Conservation (phyloP, 2,888 invertebrate genomes). For the Drosophila nr. perissopoda region DNA sequence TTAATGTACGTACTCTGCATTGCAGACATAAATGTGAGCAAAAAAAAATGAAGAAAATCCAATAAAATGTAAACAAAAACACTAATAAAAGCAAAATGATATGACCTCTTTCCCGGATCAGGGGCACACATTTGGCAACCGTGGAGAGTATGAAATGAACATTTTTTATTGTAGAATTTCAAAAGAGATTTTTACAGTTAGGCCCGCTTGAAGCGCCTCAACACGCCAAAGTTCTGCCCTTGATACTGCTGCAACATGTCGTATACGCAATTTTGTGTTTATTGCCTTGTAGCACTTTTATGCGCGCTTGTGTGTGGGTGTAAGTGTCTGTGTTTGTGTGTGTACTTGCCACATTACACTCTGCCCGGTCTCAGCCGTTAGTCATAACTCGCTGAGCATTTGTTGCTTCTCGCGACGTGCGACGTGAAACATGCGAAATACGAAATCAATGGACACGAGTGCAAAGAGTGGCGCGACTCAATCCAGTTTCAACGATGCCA, state of each 20-base stretch:
- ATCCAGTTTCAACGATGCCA: slow-evolving; percentile 37
- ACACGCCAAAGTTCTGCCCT: slow-evolving; percentile 15
- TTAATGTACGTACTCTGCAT: slow-evolving; percentile 49
- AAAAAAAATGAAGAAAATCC: slow-evolving; percentile 31
- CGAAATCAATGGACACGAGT: slow-evolving; percentile 43
- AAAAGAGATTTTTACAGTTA: slow-evolving; percentile 57
- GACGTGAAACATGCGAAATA: slow-evolving; percentile 10
- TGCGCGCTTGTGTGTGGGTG: slow-evolving; percentile 9
- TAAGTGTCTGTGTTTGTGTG: slow-evolving; percentile 1
- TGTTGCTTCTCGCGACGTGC: slow-evolving; percentile 44
- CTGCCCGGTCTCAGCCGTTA: slow-evolving; percentile 27
- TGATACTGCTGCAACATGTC: slow-evolving; percentile 66
- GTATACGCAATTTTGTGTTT: slow-evolving; percentile 71
- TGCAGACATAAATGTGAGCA: slow-evolving; percentile 59
- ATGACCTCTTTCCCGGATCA: slow-evolving; percentile 61
- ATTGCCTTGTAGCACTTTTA: slow-evolving; percentile 68
- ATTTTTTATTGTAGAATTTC: slow-evolving; percentile 67
- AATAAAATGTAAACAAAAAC: slow-evolving; percentile 69
- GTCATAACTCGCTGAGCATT: slow-evolving; percentile 47
- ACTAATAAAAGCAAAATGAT: slow-evolving; percentile 70
- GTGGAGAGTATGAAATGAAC: slow-evolving; percentile 46
- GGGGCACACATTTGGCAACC: slow-evolving; percentile 15
- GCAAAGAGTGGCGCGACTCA: slow-evolving; percentile 23
- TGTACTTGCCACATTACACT: slow-evolving; percentile 30
- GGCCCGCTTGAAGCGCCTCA: slow-evolving; percentile 9